Conservation (phyloP, 2,113 vertebrate genomes). For the Passer montanus region DNA sequence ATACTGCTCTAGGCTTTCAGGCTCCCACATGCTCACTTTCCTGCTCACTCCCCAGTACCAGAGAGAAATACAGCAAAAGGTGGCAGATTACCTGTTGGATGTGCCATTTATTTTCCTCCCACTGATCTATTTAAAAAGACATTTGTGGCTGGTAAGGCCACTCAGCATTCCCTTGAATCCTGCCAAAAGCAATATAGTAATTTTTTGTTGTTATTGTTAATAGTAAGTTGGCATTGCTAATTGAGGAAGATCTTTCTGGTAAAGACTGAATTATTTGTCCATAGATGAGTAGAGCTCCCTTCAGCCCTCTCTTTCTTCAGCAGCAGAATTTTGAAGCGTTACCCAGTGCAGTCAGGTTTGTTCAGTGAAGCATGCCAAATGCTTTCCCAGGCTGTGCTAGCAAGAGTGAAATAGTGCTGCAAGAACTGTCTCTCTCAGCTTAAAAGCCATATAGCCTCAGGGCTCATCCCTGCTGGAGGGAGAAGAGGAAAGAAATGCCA, state of each 20-base stretch:
- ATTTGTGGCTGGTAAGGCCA: background rate
- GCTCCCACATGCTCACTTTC: background rate
- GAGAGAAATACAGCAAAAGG: background rate
- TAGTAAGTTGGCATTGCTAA: background rate
- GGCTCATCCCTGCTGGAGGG: background rate
- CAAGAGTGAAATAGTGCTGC: background rate
- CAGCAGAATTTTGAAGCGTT: background rate
- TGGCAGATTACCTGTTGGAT: background rate
- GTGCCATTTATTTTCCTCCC: background rate
- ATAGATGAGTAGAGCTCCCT: background rate
- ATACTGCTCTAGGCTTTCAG: background rate
- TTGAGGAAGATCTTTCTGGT: background rate
- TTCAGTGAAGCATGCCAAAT: background rate
- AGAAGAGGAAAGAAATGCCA: background rate
- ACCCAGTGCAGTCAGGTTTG: background rate
- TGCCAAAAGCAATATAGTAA: background rate
- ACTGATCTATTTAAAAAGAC: background rate
- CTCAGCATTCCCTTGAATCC: background rate
- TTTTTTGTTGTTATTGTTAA: background rate
- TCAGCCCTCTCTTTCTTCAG: background rate
- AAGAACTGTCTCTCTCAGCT: background rate
- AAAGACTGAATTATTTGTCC: accelerated
- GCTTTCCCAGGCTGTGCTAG: background rate
- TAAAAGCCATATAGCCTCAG: background rate
- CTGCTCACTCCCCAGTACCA: background rate